Conservation (phyloP, 2,113 vertebrate genomes). For the Emydura subglobosa region DNA sequence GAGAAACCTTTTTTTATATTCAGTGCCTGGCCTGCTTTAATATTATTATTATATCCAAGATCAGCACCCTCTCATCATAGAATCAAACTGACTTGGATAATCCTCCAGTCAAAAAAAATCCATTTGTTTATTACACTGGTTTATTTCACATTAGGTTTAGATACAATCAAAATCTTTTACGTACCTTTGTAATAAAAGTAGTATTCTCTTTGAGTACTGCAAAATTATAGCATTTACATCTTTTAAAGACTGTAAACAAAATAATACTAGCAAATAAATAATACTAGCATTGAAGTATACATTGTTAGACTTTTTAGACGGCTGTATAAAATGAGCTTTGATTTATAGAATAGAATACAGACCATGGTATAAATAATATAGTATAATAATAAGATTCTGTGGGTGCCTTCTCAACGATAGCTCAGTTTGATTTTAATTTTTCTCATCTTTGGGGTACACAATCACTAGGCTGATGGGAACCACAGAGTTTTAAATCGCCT, state of each 20-base stretch:
- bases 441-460: neutral
- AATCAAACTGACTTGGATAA: neutral
- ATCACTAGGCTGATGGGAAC: neutral
- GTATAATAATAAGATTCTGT: neutral
- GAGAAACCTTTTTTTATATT: neutral
- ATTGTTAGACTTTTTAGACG: slow-evolving; percentile 41
- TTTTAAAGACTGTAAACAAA: slow-evolving; percentile 75
- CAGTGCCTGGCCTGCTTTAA: neutral
- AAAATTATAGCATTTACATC: slow-evolving; percentile 79
- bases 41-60: neutral
- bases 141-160: slow-evolving; percentile 78
- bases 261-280: slow-evolving; percentile 70
- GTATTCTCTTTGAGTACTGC: slow-evolving; percentile 71
- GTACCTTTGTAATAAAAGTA: slow-evolving; percentile 79
- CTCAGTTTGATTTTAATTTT: neutral
- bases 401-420: neutral
- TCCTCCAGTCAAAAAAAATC: slow-evolving; percentile 57
- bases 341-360: slow-evolving; percentile 45
- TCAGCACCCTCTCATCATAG: neutral
- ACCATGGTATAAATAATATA: slow-evolving; percentile 28
- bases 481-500: neutral
- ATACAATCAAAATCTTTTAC: slow-evolving; percentile 78
- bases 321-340: slow-evolving; percentile 65
- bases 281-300: slow-evolving; percentile 62
- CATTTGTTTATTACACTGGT: slow-evolving; percentile 69